Percentiles rank a stretch among this genome's conserved stretches.
Evolutionary conservation across 2,113 vertebrate genomes (phyloP).

Genomic region (Lophotis ruficrista): DNA sequence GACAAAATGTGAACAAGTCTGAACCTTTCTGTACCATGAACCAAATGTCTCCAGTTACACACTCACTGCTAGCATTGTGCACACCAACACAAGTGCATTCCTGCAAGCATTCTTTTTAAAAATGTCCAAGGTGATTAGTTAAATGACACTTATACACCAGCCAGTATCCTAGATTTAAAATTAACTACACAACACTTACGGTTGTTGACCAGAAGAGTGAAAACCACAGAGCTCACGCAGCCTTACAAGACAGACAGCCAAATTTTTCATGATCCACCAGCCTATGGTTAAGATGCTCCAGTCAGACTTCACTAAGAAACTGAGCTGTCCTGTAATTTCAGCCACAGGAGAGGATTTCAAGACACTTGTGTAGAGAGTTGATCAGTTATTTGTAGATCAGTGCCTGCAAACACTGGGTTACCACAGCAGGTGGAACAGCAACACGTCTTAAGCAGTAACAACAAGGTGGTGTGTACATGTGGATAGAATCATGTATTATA

Average conservation of each 20-base stretch:
- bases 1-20: neutral
- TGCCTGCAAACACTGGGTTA: neutral
- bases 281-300: neutral
- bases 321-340: neutral
- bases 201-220: neutral
- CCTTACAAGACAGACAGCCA: neutral
- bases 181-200: neutral
- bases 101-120: neutral
- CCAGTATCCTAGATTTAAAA: neutral
- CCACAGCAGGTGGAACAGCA: neutral
- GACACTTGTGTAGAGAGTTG: neutral
- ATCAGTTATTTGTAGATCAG: neutral
- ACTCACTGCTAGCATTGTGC: neutral
- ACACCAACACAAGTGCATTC: neutral
- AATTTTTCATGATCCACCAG: neutral
- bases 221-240: neutral
- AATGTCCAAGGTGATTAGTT: neutral
- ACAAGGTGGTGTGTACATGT: neutral
- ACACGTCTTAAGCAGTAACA: neutral
- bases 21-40: neutral
- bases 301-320: neutral
- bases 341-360: neutral
- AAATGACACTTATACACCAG: neutral
- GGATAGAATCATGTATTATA: neutral
- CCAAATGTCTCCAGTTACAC: neutral